Evolutionary conservation across 2,797 vertebrate genomes (phyloP).

Genomic region (Anguilla anguilla): DNA sequence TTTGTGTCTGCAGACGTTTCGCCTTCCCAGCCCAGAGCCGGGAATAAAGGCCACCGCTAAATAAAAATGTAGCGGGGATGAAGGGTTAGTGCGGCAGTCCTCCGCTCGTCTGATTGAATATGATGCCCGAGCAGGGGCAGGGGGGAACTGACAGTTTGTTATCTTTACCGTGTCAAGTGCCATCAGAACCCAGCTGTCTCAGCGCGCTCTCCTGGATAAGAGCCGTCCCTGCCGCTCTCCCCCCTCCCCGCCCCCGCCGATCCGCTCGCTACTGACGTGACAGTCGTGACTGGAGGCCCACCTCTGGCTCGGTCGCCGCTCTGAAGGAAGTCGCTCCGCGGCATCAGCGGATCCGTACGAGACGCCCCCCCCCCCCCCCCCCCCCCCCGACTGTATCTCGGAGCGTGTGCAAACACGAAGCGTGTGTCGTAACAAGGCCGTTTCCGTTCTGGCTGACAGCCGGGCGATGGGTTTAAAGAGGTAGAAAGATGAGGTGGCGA

Average conservation of each 20-base stretch:
- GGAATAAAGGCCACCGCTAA: conserved; percentile 30
- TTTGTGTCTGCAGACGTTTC: background rate
- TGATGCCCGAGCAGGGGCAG: background rate
- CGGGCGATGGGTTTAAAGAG: background rate
- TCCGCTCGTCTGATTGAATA: conserved; percentile 18
- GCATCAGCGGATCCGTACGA: background rate
- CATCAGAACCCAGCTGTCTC: conserved; percentile 16
- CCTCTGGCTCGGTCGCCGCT: background rate
- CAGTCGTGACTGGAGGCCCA: background rate
- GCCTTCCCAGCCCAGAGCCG: background rate
- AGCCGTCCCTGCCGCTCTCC: background rate
- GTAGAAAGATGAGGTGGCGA: background rate
- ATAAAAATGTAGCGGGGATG: conserved; percentile 14
- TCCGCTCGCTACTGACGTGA: background rate
- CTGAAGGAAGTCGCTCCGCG: background rate
- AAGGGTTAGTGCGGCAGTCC: conserved; percentile 11
- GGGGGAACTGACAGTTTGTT: conserved; percentile 4
- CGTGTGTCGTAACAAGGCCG: background rate
- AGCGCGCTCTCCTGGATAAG: background rate
- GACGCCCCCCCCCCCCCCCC: background rate
- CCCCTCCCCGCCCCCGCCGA: background rate
- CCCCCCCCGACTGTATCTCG: background rate
- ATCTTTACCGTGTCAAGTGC: conserved; percentile 15
- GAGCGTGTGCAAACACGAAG: background rate
- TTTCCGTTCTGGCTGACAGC: background rate